These are phyloP conservation scores for Mythimna loreyi DNA, from an alignment of 2,888 invertebrate genomes.

Conservation along the genomic window DNA sequence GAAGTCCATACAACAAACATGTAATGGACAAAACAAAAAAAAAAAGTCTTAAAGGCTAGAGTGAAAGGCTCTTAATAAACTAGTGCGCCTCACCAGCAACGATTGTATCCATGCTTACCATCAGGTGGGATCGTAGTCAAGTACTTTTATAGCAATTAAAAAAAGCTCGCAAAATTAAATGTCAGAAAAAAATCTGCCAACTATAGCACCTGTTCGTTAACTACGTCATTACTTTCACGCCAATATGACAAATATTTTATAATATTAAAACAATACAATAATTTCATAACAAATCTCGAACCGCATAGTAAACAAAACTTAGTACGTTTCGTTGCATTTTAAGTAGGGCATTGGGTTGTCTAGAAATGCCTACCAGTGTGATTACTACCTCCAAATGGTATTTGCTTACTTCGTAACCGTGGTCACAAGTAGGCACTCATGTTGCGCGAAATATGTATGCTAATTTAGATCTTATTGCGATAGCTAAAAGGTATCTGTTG, in stretches of 20 bases:
- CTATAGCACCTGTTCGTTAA: no score
- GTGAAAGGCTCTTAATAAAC: no score
- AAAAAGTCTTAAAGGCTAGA: no score
- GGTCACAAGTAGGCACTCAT: conserved; percentile 55
- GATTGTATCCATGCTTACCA: no score
- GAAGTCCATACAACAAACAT: no score
- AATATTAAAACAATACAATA: conserved; percentile 8
- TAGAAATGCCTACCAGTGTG: conserved; percentile 73
- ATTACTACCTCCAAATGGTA: conserved; percentile 68
- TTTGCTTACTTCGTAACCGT: conserved; percentile 78
- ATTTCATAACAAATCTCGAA: conserved; percentile 46
- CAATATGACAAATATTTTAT: neutral
- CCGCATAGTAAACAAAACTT: conserved; percentile 39
- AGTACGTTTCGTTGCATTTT: conserved; percentile 50
- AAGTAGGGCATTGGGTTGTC: conserved; percentile 78
- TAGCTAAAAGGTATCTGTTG: conserved; percentile 30
- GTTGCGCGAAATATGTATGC: conserved; percentile 49
- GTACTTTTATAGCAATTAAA: no score
- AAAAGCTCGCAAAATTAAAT: no score
- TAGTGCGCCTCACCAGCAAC: no score
- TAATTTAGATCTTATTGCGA: conserved; percentile 57
- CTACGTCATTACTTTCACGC: neutral
- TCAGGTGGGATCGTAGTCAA: no score
- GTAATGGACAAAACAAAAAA: no score
- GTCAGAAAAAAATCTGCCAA: no score